phyloP scores from a whole-genome alignment of 2,113 vertebrate species.

The Poeciliopsis prolifica region DNA sequence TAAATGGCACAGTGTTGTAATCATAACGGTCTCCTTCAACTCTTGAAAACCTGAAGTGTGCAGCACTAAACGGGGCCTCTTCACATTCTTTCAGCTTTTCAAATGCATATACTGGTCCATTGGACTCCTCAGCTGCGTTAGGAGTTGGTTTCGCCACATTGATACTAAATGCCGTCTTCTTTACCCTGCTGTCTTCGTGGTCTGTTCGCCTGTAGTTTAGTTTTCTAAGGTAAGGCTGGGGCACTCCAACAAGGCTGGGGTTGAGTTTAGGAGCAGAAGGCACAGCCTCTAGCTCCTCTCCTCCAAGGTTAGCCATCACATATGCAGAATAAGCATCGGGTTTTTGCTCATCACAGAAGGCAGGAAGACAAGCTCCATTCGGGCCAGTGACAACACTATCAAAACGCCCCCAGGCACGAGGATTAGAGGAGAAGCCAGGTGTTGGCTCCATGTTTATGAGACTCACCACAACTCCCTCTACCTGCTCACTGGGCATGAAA shows the following conservation, averaged over 20 bases:
- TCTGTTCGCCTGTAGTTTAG: constrained; percentile 93
- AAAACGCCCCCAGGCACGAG: constrained; percentile 95
- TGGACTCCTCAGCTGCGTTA: constrained; percentile 88
- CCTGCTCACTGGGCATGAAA: constrained; percentile 93
- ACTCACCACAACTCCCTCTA: constrained; percentile 91
- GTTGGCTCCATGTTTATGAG: constrained; percentile 94
- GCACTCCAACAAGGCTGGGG: constrained; percentile 90
- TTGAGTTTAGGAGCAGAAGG: constrained; percentile 90
- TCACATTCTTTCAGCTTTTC: constrained; percentile 91
- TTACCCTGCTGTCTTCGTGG: constrained; percentile 86
- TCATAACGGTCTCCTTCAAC: constrained; percentile 93
- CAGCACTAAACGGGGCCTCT: constrained; percentile 86
- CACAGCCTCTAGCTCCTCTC: constrained; percentile 94
- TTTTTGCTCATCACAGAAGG: constrained; percentile 92
- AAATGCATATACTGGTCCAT: constrained; percentile 92
- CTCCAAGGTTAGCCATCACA: constrained; percentile 91
- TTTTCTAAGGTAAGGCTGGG: constrained; percentile 90
- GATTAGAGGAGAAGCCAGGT: constrained; percentile 90
- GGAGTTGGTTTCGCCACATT: constrained; percentile 91
- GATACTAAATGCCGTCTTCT: constrained; percentile 95
- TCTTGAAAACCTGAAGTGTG: constrained; percentile 95
- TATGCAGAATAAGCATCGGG: constrained; percentile 90
- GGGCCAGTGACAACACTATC: constrained; percentile 92
- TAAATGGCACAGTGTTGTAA: constrained; percentile 95
- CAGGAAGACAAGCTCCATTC: constrained; percentile 92